phyloP scores from a whole-genome alignment of 2,113 vertebrate genomes.

The Perca schrenkii region DNA sequence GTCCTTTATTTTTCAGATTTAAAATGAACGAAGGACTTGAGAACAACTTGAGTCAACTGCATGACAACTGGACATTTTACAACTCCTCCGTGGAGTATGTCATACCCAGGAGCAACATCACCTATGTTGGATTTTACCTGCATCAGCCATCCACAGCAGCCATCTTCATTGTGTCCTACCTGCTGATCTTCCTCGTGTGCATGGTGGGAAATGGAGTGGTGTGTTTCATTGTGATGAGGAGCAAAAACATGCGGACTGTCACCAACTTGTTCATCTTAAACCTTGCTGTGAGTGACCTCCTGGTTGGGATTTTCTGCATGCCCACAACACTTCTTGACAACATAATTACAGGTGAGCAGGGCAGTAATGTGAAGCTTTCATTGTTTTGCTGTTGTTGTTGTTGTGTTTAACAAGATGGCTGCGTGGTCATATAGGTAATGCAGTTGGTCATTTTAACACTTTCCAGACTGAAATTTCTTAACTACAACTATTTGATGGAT shows the following conservation, averaged over 20 bases:
- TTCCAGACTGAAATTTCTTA: neutral
- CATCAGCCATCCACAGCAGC: constrained; percentile 88
- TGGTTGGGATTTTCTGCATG: constrained; percentile 98
- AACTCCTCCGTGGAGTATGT: constrained; percentile 66
- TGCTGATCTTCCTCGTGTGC: constrained; percentile 94
- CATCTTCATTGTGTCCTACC: constrained; percentile 92
- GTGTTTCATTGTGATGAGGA: constrained; percentile 90
- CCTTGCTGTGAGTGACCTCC: constrained; percentile 92
- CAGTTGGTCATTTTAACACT: neutral
- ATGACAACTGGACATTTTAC: constrained; percentile 77
- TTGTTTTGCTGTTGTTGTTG: neutral
- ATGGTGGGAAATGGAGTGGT: constrained; percentile 93
- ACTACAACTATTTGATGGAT: neutral
- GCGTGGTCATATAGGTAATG: too few species aligned
- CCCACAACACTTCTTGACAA: constrained; percentile 95
- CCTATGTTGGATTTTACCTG: constrained; percentile 93
- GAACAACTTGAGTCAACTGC: constrained; percentile 76
- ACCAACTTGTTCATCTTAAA: constrained; percentile 96
- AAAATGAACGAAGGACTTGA: constrained; percentile 79
- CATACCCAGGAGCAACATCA: constrained; percentile 82
- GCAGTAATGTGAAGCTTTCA: neutral
- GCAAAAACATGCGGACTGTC: constrained; percentile 91
- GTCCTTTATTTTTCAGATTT: constrained; percentile 57
- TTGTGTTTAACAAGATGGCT: neutral
- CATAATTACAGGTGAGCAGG: constrained; percentile 91